Conservation (phyloP, 1,140 invertebrate species). For the Telenomus remus region DNA sequence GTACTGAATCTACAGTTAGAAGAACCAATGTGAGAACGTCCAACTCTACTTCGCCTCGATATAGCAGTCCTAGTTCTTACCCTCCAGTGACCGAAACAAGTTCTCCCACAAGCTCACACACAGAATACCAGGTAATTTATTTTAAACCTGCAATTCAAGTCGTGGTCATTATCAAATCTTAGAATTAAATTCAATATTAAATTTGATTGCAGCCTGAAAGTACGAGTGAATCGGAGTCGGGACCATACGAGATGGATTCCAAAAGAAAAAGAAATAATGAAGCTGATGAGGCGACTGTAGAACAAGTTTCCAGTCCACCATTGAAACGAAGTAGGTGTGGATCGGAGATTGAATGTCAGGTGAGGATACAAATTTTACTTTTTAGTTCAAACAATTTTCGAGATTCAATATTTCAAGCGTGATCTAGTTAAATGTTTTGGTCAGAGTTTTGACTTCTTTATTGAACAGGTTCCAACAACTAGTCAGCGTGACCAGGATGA, state of each 20-base stretch:
- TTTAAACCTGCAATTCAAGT: too few relatives aligned
- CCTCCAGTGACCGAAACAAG: slow-evolving; percentile 78
- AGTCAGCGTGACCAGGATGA: slow-evolving; percentile 88
- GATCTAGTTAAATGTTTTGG: background rate
- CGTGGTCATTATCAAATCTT: too few relatives aligned
- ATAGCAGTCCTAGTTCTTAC: slow-evolving; percentile 85
- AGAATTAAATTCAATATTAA: too few relatives aligned
- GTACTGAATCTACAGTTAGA: too few relatives aligned
- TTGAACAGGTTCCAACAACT: slow-evolving; percentile 84
- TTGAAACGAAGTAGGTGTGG: slow-evolving; percentile 66
- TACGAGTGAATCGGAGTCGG: slow-evolving; percentile 72
- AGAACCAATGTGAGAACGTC: too few relatives aligned
- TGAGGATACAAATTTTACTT: slow-evolving; percentile 35
- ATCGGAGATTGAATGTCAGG: slow-evolving; percentile 73
- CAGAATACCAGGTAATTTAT: slow-evolving; percentile 68
- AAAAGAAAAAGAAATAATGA: slow-evolving; percentile 78
- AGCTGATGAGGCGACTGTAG: slow-evolving; percentile 72
- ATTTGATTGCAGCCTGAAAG: slow-evolving; percentile 71
- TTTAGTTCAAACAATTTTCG: slow-evolving; percentile 7
- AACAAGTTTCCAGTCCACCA: slow-evolving; percentile 69
- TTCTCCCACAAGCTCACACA: slow-evolving; percentile 76
- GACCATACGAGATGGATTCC: slow-evolving; percentile 71
- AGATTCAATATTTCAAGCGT: background rate
- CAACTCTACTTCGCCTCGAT: too few relatives aligned
- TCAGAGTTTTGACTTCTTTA: slow-evolving; percentile 14